These are phyloP conservation scores for Bombycilla garrulus DNA, from an alignment of 2,113 vertebrate genomes.

Conservation along the genomic window DNA sequence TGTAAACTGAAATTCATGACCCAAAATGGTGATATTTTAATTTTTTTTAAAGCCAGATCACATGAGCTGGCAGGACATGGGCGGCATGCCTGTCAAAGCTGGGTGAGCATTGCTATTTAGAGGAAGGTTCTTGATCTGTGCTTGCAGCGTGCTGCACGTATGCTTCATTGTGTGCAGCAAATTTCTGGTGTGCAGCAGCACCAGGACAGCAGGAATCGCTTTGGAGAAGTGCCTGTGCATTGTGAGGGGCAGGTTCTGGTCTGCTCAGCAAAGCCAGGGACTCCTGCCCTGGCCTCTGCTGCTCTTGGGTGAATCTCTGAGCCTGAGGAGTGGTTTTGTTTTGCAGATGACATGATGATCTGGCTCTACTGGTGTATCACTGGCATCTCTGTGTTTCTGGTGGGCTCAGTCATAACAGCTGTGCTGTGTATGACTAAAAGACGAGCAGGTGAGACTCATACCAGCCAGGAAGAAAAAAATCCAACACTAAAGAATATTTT, in stretches of 20 bases:
- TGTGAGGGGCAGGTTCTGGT: not conserved
- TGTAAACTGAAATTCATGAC: not conserved
- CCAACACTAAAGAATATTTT: rapidly evolving
- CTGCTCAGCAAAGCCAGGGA: not conserved
- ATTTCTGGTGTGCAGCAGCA: not conserved
- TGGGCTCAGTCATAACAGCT: constrained; percentile 65
- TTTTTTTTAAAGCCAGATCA: not conserved
- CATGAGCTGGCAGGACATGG: not conserved
- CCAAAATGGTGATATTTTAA: not conserved
- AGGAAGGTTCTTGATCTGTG: not conserved
- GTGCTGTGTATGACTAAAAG: constrained; percentile 66
- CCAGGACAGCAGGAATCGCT: not conserved
- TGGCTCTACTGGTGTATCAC: constrained; percentile 69
- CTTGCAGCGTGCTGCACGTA: not conserved
- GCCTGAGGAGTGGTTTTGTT: not conserved
- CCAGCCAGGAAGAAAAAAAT: not conserved
- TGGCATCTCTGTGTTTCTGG: constrained; percentile 62
- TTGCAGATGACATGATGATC: constrained; percentile 60
- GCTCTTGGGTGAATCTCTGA: not conserved
- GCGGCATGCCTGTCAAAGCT: not conserved
- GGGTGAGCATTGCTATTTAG: not conserved
- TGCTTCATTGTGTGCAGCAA: not conserved
- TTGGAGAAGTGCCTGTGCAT: not conserved
- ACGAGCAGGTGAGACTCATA: constrained; percentile 57
- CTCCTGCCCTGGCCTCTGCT: not conserved